Evolutionary conservation across 2,113 vertebrate species (phyloP), one percentile per base, ranked within the genome.

Genomic region (Hippocampus abdominalis): DNA sequence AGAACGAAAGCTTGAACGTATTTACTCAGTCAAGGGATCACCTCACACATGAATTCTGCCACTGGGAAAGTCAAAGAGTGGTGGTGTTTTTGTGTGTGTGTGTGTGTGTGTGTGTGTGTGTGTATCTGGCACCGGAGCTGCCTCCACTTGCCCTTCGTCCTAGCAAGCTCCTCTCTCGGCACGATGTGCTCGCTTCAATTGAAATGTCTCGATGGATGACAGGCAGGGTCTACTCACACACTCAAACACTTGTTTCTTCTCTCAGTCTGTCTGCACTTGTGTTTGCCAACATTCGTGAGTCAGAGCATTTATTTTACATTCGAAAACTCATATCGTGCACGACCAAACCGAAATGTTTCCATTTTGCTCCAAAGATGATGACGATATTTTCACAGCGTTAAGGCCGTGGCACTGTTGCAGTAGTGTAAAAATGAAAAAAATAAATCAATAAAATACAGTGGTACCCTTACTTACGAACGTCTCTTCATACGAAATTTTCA

Each of bases 1-100:
- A 13, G 46, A 51, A 73, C 73, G 72, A 74, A 80, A 82, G 64
- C 29, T 77, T 83, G 70, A 59, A 82, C 73, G 68, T 75, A 75
- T 81, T 63, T 40, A 70, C 80, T 21, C 32, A 40, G 18, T 25
- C 15, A 4, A 60, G 1, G 62, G 65, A 39, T 59, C 61, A 39
- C 53, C 67, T 77, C 40, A 64, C 40, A 27, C 54, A 21, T 13
- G 48, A 46, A 48, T 20, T 13, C 57, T 16, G 18, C 57, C 48
- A 53, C 29, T 13, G 32, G 46, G 21, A 42, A 73, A 21, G 13
- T 51, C 68, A 29, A 21, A n/a, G 63, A 25, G 39, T 42, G 65
- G 44, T 57, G 69, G 20, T 42, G 66, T 49, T 62, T 74, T 71
- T 49, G n/a, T n/a, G n/a, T n/a, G n/a, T n/a, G n/a, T n/a, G n/a